These are phyloP conservation scores for Nanorana parkeri DNA, from an alignment of 2,113 vertebrate genomes.

Conservation along the genomic window DNA sequence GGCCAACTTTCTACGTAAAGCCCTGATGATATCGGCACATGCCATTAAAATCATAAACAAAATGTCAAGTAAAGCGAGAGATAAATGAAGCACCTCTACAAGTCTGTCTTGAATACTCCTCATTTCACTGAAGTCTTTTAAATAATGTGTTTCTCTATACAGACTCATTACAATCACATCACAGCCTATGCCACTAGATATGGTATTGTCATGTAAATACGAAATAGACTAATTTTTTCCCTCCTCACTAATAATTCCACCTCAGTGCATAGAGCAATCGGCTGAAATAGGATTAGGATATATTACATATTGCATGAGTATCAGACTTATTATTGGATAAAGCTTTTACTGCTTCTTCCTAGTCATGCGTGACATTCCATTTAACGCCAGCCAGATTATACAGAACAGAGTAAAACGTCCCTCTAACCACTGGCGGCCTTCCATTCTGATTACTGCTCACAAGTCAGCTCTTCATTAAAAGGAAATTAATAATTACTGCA, in stretches of 20 bases:
- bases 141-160: slow-evolving; percentile 22
- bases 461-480: slow-evolving; percentile 10
- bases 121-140: not conserved
- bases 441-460: not conserved
- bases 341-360: slow-evolving; percentile 15
- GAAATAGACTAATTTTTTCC: slow-evolving; percentile 38
- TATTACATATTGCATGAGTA: slow-evolving; percentile 25
- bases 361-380: slow-evolving; percentile 44
- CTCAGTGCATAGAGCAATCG: slow-evolving; percentile 4
- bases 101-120: not conserved
- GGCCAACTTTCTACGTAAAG: no score
- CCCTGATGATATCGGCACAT: not conserved
- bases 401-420: not conserved
- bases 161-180: slow-evolving; percentile 7
- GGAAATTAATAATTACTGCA: slow-evolving; percentile 12
- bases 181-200: slow-evolving; percentile 5
- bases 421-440: not conserved
- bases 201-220: slow-evolving; percentile 44
- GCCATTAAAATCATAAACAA: slow-evolving; percentile 1
- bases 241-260: slow-evolving; percentile 41
- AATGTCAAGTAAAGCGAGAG: not conserved
- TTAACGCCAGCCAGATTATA: slow-evolving; percentile 8
- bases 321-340: slow-evolving; percentile 35
- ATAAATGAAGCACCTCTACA: not conserved
- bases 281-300: slow-evolving; percentile 36